Evolutionary conservation across 2,797 vertebrate species (phyloP).

Genomic region (Momotus momota): DNA sequence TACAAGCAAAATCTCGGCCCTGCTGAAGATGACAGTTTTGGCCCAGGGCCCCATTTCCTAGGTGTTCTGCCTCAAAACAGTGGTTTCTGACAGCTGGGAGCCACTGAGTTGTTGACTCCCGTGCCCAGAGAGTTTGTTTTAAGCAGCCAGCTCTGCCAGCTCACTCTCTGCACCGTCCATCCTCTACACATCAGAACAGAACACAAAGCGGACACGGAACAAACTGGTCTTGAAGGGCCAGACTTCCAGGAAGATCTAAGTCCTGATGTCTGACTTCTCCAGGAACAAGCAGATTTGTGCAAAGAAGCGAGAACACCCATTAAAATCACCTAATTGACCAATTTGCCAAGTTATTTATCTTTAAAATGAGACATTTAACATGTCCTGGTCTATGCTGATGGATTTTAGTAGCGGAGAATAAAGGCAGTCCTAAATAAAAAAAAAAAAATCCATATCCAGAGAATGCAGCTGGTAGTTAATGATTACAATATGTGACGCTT

Average conservation of each 20-base stretch:
- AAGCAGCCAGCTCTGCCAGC: not conserved
- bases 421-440: not conserved
- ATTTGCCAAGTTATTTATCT: not conserved
- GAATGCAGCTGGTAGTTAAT: constrained; percentile 1
- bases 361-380: not conserved
- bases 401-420: not conserved
- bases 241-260: not conserved
- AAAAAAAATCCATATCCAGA: not conserved
- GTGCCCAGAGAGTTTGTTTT: not conserved
- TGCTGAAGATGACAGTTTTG: not conserved
- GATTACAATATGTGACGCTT: not conserved
- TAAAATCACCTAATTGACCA: not conserved
- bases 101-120: not conserved
- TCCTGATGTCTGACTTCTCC: not conserved
- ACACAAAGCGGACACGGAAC: not conserved
- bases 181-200: not conserved
- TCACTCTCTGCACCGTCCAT: not conserved
- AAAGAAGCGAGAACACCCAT: not conserved
- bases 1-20: not conserved
- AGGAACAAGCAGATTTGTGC: not conserved
- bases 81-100: not conserved
- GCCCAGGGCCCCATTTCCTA: not conserved
- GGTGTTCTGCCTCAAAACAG: not conserved
- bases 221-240: not conserved
- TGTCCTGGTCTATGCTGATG: not conserved